Base-by-base conservation (phyloP, 1,140 invertebrate genomes). In the Sitophilus oryzae region DNA sequence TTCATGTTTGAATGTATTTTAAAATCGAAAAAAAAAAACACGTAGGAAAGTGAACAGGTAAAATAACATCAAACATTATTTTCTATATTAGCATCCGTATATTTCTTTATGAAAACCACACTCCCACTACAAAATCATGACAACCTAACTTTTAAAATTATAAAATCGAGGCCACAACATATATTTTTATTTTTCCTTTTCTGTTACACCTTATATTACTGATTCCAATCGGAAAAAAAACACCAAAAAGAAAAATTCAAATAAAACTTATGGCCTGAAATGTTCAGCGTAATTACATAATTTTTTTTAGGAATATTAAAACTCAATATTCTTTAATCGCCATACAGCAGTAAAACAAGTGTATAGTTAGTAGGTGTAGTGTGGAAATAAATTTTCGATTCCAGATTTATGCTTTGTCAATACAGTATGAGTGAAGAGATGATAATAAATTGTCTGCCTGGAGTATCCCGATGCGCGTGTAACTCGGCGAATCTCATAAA, bases 231-330 rank as follows among this genome's bases (percentile, higher is more conserved):
- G n/a, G n/a, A n/a, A n/a, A n/a, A n/a, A n/a, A n/a, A n/a, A n/a
- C n/a, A n/a, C n/a, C n/a, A n/a, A 40, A 5, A 40, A 40, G 14
- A 40, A 15, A 20, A 40, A 40, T 38, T 25, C 38, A 38, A 41
- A 48, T 25, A 25, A 50, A 50, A 40, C 19, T 52, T 44, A 36
- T 34, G 36, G 36, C 35, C 20, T 38, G 35, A 49, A 49, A 30
- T 34, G 36, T 38, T 40, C 47, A 38, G n/a, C n/a, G 37, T 30
- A 46, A 46, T 46, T 21, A 49, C 34, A 25, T 40, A 22, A 51
- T 34, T 52, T 50, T n/a, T 25, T 57, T 36, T 41, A 51, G 49
- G 43, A 53, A 58, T 58, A 58, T 58, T 58, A 58, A 48, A 58
- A 58, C 37, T 47, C 11, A 56, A 44, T 49, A 23, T 55, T 45